These are phyloP conservation scores for Caenorhabditis sp. DNA, from an alignment of 2,888 invertebrate species.

Conservation along the genomic window DNA sequence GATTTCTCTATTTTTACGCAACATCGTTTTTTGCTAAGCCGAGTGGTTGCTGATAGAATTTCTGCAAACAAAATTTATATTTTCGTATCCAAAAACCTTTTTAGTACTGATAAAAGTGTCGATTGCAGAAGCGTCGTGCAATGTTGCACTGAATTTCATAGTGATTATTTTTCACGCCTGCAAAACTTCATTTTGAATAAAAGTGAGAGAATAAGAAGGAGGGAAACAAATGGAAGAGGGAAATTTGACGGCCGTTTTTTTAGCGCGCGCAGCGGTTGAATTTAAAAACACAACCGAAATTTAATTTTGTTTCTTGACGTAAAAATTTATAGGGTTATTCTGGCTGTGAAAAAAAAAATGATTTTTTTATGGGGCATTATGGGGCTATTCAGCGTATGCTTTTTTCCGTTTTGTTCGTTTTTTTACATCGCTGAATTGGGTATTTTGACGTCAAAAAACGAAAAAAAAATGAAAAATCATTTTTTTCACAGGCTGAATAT, in stretches of 20 bases:
- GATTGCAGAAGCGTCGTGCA: slow-evolving; percentile 46
- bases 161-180: neutral
- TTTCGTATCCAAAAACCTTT: neutral
- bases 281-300: neutral
- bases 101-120: slow-evolving; percentile 52
- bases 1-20: slow-evolving; percentile 45
- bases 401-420: too few relatives aligned
- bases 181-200: neutral
- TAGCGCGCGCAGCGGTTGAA: neutral
- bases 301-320: too few relatives aligned
- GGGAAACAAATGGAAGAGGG: slow-evolving; percentile 8
- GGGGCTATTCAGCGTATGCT: too few relatives aligned
- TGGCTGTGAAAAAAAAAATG: too few relatives aligned
- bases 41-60: slow-evolving; percentile 27
- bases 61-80: slow-evolving; percentile 16
- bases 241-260: neutral
- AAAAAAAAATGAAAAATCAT: neutral
- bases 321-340: too few relatives aligned
- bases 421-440: too few relatives aligned
- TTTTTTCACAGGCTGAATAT: too few relatives aligned
- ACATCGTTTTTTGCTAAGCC: slow-evolving; percentile 42
- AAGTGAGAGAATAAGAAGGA: neutral
- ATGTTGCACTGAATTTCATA: slow-evolving; percentile 46
- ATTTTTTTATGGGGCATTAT: too few relatives aligned
- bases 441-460: too few relatives aligned